These are phyloP conservation scores for Leuciscus idus DNA, from an alignment of 2,113 vertebrate species.

Conservation along the genomic window DNA sequence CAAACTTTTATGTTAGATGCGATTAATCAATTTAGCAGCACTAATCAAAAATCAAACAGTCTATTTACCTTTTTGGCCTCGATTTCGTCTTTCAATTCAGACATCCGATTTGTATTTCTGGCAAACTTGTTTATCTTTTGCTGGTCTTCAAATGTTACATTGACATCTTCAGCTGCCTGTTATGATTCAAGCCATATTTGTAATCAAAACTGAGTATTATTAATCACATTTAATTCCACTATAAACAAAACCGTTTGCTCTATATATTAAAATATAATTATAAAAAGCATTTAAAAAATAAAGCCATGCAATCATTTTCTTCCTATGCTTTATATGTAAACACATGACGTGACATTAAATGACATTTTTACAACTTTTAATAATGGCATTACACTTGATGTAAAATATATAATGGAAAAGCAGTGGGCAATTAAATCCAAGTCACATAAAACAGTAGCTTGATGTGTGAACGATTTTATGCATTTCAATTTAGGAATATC, in stretches of 20 bases:
- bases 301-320: neutral
- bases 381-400: no score
- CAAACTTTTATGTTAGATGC: no score
- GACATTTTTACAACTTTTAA: no score
- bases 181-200: neutral
- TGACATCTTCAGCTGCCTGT: slow-evolving; percentile 94
- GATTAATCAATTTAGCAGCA: no score
- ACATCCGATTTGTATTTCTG: slow-evolving; percentile 92
- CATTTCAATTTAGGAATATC: no score
- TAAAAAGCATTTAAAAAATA: neutral
- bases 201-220: neutral
- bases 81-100: slow-evolving; percentile 95
- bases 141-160: slow-evolving; percentile 96
- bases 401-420: no score
- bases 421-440: no score
- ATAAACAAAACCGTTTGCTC: neutral
- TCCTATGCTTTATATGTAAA: neutral
- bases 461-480: no score
- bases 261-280: neutral
- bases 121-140: slow-evolving; percentile 99
- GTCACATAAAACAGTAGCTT: no score
- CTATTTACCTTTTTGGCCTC: slow-evolving; percentile 87
- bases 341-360: neutral
- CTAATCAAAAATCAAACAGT: neutral
- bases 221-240: neutral